Base-by-base conservation (phyloP, 2,113 vertebrate genomes). In the Emberiza fucata region DNA sequence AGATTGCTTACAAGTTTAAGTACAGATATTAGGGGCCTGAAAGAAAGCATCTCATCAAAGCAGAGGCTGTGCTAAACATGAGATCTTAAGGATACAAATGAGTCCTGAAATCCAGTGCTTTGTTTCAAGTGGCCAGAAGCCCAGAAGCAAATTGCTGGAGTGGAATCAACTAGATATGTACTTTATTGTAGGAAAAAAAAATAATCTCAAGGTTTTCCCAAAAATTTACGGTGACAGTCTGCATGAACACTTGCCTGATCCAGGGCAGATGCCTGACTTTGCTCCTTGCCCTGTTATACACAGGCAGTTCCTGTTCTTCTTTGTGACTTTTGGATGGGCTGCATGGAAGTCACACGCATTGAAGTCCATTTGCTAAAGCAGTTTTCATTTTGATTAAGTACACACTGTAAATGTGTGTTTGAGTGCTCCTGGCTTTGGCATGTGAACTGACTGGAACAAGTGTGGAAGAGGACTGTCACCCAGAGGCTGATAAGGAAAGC, bases 181-280 rank as follows among this genome's bases (percentile, higher is more conserved):
- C 53, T 51, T 81, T 40, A 39, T 37, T 48, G 47, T 14, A 33
- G n/a, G 61, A 66, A 66, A 70, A 73, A 82, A 83, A 40, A n/a
- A n/a, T n/a, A 25, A 6, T 23, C 37, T 78, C 3, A 2, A 24
- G 3, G 4, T 68, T 86, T 94, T 53, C 33, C 37, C 5, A 3
- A 13, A 63, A 51, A 44, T 6, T 56, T 37, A 1, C 1, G 1
- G 39, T 3, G 5, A 59, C 27, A 5, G 2, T 45, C 9, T 60
- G 24, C 3, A 13, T 48, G n/a, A 84, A 12, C 8, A 22, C 6
- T 15, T 2, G 2, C 18, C 37, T 57, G 23, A 6, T 33, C 20
- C 88, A 75, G 27, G 54, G 28, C 28, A 77, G 39, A 17, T 31
- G 24, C 24, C 45, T 53, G 50, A 40, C 12, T 93, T 85, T 95